Conservation (phyloP, 2,113 vertebrate species). For the Vanacampus margaritifer region DNA sequence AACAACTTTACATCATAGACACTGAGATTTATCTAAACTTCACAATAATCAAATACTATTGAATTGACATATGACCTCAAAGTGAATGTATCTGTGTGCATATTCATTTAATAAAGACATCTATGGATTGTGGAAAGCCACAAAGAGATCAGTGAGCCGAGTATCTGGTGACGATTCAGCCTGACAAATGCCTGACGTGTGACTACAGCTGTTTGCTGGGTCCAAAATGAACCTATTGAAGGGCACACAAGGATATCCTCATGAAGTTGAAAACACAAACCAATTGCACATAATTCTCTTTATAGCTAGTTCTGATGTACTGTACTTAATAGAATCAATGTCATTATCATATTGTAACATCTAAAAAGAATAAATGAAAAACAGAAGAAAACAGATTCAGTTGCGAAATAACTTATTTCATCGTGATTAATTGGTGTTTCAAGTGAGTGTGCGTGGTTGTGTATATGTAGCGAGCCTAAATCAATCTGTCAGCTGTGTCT, state of each 20-base stretch:
- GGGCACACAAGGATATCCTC: slow-evolving; percentile 55
- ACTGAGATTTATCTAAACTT: neutral
- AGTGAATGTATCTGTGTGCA: neutral
- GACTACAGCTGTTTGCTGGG: slow-evolving; percentile 36
- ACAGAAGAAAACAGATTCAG: neutral
- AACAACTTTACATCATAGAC: neutral
- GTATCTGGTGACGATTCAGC: slow-evolving; percentile 50
- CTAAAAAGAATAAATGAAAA: neutral
- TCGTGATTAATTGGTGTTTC: neutral
- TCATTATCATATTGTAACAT: neutral
- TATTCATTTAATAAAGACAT: neutral
- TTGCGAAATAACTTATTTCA: slow-evolving; percentile 1
- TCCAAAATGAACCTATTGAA: slow-evolving; percentile 44
- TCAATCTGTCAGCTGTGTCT: slow-evolving; percentile 15
- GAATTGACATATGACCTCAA: slow-evolving; percentile 7
- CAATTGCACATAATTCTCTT: neutral
- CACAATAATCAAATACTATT: neutral
- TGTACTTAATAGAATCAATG: neutral
- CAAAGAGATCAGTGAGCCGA: slow-evolving; percentile 2
- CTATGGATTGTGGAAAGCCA: neutral
- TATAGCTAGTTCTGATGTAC: neutral
- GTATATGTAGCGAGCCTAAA: neutral
- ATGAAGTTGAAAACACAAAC: neutral
- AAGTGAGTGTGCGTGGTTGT: neutral
- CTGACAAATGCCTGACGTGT: slow-evolving; percentile 41